Conservation (phyloP, 2,113 vertebrate species). For the Leptosomus discolor region DNA sequence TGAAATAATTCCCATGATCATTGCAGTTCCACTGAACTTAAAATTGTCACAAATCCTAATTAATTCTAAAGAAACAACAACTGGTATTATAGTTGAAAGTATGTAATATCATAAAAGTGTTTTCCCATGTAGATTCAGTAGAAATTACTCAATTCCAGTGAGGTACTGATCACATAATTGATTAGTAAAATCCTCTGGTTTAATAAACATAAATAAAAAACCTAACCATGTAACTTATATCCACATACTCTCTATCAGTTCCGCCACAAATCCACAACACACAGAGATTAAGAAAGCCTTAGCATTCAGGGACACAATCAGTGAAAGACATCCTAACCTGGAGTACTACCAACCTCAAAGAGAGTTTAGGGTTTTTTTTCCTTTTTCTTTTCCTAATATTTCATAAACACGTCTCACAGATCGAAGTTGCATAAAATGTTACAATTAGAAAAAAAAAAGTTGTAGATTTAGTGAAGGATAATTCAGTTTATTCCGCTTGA, state of each 20-base stretch:
- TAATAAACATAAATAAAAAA: neutral
- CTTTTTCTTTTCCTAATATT: neutral
- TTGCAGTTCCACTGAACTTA: neutral
- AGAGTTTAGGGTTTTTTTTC: accelerated
- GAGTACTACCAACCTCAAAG: neutral
- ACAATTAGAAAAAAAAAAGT: neutral
- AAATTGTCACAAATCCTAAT: neutral
- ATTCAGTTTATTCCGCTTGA: neutral
- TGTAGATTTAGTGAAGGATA: neutral
- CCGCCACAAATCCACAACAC: neutral
- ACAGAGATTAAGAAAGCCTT: neutral
- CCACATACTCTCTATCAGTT: neutral
- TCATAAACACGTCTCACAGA: neutral
- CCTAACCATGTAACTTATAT: neutral
- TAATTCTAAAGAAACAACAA: neutral
- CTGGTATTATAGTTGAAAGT: neutral
- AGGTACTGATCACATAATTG: neutral
- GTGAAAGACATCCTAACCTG: neutral
- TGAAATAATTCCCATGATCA: neutral
- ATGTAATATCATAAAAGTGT: neutral
- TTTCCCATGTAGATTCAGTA: neutral
- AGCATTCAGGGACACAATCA: neutral
- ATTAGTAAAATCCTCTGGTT: neutral
- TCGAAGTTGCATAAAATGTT: neutral
- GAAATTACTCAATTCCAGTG: neutral